Conservation (phyloP, 92 coral and sea anemone genomes). For the Paramuricea clavata region DNA sequence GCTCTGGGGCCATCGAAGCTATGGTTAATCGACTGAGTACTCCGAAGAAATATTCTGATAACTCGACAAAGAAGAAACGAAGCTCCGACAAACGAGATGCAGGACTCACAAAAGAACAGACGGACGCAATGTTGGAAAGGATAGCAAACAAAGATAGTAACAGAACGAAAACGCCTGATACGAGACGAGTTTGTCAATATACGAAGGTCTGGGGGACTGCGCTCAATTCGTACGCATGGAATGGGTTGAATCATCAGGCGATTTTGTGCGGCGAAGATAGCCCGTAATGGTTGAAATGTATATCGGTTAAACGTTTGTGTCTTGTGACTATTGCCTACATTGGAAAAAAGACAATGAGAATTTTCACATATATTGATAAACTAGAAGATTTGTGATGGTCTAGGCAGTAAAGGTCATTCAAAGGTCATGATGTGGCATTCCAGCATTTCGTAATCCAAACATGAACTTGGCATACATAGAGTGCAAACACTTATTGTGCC, state of each 20-base stretch:
- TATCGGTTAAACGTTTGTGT: neutral
- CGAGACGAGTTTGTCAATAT: constrained; percentile 71
- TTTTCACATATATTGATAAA: no score
- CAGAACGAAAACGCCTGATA: constrained; percentile 81
- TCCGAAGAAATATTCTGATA: constrained; percentile 62
- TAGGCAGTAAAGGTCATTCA: neutral
- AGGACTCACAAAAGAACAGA: constrained; percentile 67
- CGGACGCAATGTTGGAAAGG: constrained; percentile 81
- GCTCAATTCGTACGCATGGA: constrained; percentile 95
- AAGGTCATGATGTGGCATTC: neutral
- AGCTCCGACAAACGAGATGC: constrained; percentile 75
- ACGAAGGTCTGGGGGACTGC: constrained; percentile 88
- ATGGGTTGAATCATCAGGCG: constrained; percentile 93
- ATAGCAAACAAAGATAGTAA: constrained; percentile 83
- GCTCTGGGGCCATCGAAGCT: constrained; percentile 76
- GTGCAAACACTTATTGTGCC: no score
- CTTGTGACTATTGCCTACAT: no score
- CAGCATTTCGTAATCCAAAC: no score
- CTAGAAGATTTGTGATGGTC: neutral
- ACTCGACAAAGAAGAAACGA: constrained; percentile 38
- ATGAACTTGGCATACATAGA: no score
- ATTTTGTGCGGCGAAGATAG: constrained; percentile 97
- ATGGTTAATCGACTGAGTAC: constrained; percentile 82
- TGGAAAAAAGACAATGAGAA: neutral
- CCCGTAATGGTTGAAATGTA: constrained; percentile 59